Base-by-base conservation (phyloP, 2,113 vertebrate species). In the Chaenocephalus aceratus region DNA sequence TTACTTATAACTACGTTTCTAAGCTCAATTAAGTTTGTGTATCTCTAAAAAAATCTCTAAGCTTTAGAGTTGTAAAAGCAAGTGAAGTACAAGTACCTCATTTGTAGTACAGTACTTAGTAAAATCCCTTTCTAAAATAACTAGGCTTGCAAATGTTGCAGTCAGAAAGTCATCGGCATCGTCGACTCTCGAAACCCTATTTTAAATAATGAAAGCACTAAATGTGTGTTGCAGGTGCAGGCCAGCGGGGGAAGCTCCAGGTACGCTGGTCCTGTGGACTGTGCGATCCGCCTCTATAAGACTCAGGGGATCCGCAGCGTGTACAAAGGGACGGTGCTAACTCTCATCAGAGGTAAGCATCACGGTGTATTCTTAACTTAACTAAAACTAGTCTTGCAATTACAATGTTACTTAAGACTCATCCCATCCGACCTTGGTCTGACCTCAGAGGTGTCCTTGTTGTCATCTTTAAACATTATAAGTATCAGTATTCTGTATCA, bases 241-340 rank as follows among this genome's bases (percentile, higher is more conserved):
- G 87, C 94, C 0, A 85, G 83, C 13, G 26, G 87, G 0, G 86
- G 91, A 0, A 12, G 56, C 56, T 26, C 68, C 1, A 91, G 48
- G 67, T 95, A 94, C 44, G 10, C 90, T 0, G 95, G 95, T 5
- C 94, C 95, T 0, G 1, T 94, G 2, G 94, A 96, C 88, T 96
- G 95, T 80, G 94, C 91, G 2, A 13, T 92, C 1, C 79, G 79
- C 51, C 92, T 96, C 0, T 95, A 94, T 66, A 94, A 86, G 34
- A 67, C 92, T 54, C 91, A 93, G 52, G 95, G 95, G 2, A 88
- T 95, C 65, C 88, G 89, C 48, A 89, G 94, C 12, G 75, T 95
- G 49, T 96, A 95, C 79, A 94, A 90, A 76, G 95, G 95, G 11
- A 95, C 95, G 0, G 60, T 94, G 3, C 89, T 96, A 1, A 96